Percentiles rank a stretch among this genome's conserved stretches.
These are phyloP conservation scores for Myiagra hebetior DNA, from an alignment of 2,113 vertebrate species.

Conservation along the genomic window DNA sequence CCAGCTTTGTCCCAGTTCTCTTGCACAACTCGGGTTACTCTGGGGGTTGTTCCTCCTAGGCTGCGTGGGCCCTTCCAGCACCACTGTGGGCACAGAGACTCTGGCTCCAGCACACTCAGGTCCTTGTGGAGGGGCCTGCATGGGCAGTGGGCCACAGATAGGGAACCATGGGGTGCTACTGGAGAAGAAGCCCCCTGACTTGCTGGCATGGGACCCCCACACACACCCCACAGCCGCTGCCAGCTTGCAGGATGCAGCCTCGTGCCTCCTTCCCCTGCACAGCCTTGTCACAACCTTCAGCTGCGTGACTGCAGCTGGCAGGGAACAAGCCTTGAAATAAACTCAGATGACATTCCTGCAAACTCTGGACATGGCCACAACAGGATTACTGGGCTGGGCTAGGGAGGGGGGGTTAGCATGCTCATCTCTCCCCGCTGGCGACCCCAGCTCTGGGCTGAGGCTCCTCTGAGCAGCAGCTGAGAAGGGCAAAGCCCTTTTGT, in stretches of 20 bases:
- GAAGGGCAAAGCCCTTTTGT: neutral
- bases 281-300: conserved; percentile 12
- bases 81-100: neutral
- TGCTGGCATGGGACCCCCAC: neutral
- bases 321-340: conserved; percentile 21
- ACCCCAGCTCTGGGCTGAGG: neutral
- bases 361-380: neutral
- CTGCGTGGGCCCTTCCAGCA: neutral
- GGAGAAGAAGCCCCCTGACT: neutral
- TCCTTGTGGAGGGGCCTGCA: neutral
- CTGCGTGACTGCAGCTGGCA: conserved; percentile 38
- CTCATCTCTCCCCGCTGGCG: neutral
- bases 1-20: neutral
- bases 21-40: neutral
- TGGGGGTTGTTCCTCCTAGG: neutral
- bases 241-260: neutral
- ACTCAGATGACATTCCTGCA: conserved; percentile 6
- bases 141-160: neutral
- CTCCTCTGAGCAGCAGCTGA: neutral
- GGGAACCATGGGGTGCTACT: neutral
- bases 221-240: neutral
- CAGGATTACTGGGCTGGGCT: neutral
- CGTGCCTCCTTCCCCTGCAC: neutral
- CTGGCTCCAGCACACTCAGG: fast-evolving
- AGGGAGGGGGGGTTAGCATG: neutral